Evolutionary conservation across 2,888 invertebrate genomes (phyloP), one percentile per base, ranked within the genome.

Genomic region (Chrysomela aeneicollis): DNA sequence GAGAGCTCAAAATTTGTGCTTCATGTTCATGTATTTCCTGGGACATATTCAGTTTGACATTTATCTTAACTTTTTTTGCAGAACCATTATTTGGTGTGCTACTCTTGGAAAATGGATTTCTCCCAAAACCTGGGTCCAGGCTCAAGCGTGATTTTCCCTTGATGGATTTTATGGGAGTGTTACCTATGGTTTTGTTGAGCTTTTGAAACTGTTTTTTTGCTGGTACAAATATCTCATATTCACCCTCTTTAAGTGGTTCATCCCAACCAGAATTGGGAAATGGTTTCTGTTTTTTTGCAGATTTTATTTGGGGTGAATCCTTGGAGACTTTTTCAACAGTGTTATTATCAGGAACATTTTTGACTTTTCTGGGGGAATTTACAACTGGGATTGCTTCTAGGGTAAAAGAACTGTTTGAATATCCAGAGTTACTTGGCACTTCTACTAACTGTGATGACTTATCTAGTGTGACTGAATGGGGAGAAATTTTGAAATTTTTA

Each of bases 11-110:
- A 0, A 94, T 85, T 74, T 91, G 90, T 32, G 86, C 86, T 17
- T 89, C 86, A 72, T 94, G 93, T 69, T 94, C 93, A 1, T 88
- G 84, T 0, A 91, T 87, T 26, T 89, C 89, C 77, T 93, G 93
- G 68, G 88, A 87, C 1, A 86, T 87, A 76, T 93, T 93, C 67
- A 88, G 86, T 70, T 89, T 88, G 0, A 92, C 83, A 15, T 87
- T 86, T 70, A 93, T 92, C 78, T 90, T 90, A 0, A 94, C 93
- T 66, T 88, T 88, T 74, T 92, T 93, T 19, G 84, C 83, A 26
- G 55, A 58, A 19, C 19, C 37, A n/a, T n/a, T n/a, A n/a, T 12
- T 35, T 35, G 42, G 42, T 0, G 55, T 60, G 15, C 19, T 49
- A 12, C 61, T 26, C 42, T 57, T 67, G 0, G 73, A 68, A 55